Conservation (phyloP, 2,888 invertebrate species). For the Macrophya alboannulata region DNA sequence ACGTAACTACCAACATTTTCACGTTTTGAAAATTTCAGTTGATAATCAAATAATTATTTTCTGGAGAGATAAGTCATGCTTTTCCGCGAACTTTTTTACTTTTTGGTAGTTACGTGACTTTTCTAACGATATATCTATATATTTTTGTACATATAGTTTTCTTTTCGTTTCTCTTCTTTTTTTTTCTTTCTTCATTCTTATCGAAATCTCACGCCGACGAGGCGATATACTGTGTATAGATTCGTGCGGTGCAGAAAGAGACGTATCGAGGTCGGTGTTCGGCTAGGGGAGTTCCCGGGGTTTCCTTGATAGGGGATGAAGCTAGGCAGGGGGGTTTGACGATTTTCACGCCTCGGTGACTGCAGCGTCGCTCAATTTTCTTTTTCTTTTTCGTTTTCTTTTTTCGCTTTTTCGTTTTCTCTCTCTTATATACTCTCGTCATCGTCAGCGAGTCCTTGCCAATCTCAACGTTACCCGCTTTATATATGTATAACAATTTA, state of each 20-base stretch:
- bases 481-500: too few relatives aligned
- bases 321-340: conserved; percentile 71
- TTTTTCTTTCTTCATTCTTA: background rate
- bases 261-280: background rate
- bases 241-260: background rate
- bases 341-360: conserved; percentile 73
- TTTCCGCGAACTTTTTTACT: too few relatives aligned
- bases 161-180: background rate
- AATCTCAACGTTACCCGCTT: background rate
- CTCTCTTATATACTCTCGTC: conserved; percentile 53
- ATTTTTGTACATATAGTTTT: too few relatives aligned
- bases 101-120: too few relatives aligned
- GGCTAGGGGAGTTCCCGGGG: conserved; percentile 63
- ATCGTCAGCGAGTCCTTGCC: conserved; percentile 42
- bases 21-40: too few relatives aligned
- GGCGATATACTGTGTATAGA: background rate
- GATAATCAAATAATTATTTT: too few relatives aligned
- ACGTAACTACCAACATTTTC: too few relatives aligned
- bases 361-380: conserved; percentile 48
- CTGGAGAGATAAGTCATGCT: too few relatives aligned
- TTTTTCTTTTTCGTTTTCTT: conserved; percentile 52
- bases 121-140: too few relatives aligned
- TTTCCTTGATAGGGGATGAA: conserved; percentile 66
- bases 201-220: background rate
- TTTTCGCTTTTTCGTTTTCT: conserved; percentile 59